These are phyloP conservation scores for Malacosoma neustria DNA, from an alignment of 2,888 invertebrate species.

Conservation along the genomic window DNA sequence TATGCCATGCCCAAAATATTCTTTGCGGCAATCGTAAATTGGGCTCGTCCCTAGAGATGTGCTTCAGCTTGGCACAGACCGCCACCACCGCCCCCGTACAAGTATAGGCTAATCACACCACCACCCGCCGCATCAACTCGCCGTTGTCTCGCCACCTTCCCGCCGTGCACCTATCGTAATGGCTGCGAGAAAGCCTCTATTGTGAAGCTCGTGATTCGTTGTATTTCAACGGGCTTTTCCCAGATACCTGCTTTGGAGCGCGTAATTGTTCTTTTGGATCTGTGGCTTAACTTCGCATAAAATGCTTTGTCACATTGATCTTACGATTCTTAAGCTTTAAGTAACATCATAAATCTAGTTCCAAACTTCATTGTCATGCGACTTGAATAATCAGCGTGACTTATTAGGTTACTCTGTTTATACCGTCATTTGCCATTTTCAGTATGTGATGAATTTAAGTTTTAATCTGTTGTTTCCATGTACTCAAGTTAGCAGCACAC, in stretches of 20 bases:
- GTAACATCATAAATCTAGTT: constrained; percentile 43
- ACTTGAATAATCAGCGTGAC: constrained; percentile 42
- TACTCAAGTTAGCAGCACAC: constrained; percentile 6
- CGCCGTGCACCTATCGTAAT: constrained; percentile 59
- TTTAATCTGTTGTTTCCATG: too few relatives aligned
- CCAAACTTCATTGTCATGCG: constrained; percentile 48
- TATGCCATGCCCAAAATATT: constrained; percentile 58
- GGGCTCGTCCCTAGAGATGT: constrained; percentile 35
- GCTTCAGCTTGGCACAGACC: constrained; percentile 34
- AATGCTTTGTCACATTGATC: constrained; percentile 71
- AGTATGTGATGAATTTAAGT: too few relatives aligned
- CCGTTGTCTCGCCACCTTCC: constrained; percentile 33
- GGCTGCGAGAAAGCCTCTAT: constrained; percentile 71
- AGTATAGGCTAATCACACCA: constrained; percentile 59
- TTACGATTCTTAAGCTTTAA: constrained; percentile 7
- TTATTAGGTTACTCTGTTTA: too few relatives aligned
- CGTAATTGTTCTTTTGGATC: constrained; percentile 71
- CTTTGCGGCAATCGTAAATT: constrained; percentile 70
- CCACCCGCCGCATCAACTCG: constrained; percentile 23
- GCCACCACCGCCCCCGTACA: too few relatives aligned
- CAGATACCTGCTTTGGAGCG: constrained; percentile 66
- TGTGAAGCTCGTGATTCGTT: constrained; percentile 69
- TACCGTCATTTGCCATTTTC: too few relatives aligned
- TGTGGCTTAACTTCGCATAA: constrained; percentile 63
- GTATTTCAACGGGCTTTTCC: constrained; percentile 64